Evolutionary conservation across 2,113 vertebrate species (phyloP).

Genomic region (Oplegnathus fasciatus): DNA sequence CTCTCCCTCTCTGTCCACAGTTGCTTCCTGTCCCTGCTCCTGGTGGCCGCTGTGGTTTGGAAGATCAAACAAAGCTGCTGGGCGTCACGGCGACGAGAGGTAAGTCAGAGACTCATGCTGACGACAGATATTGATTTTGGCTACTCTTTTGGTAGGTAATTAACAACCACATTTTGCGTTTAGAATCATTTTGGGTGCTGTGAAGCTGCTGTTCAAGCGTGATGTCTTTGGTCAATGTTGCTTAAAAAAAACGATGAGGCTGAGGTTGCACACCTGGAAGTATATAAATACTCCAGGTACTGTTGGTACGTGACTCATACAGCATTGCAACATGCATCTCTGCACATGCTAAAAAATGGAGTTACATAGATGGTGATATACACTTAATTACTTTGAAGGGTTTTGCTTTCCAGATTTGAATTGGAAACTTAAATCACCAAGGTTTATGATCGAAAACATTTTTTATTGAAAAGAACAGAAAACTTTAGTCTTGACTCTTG

Average conservation of each 20-base stretch:
- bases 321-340: not conserved
- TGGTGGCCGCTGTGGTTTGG: constrained; percentile 97
- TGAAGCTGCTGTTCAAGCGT: not conserved
- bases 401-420: too few species aligned
- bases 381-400: not conserved
- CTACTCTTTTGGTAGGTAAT: not conserved
- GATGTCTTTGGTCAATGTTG: not conserved
- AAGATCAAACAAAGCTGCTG: constrained; percentile 98
- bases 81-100: constrained; percentile 94
- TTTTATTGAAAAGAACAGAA: too few species aligned
- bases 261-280: not conserved
- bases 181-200: not conserved
- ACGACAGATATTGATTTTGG: not conserved
- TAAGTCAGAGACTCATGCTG: constrained; percentile 66
- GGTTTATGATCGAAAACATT: too few species aligned
- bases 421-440: too few species aligned
- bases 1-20: constrained; percentile 78
- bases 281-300: not conserved
- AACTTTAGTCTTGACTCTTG: too few species aligned
- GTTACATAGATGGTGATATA: too few species aligned
- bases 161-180: not conserved
- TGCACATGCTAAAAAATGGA: too few species aligned
- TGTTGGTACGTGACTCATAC: not conserved
- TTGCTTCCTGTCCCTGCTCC: constrained; percentile 95
- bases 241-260: not conserved